Evolutionary conservation across 2,113 vertebrate species (phyloP), one percentile per base, ranked within the genome.

Genomic region (Mohoua ochrocephala): DNA sequence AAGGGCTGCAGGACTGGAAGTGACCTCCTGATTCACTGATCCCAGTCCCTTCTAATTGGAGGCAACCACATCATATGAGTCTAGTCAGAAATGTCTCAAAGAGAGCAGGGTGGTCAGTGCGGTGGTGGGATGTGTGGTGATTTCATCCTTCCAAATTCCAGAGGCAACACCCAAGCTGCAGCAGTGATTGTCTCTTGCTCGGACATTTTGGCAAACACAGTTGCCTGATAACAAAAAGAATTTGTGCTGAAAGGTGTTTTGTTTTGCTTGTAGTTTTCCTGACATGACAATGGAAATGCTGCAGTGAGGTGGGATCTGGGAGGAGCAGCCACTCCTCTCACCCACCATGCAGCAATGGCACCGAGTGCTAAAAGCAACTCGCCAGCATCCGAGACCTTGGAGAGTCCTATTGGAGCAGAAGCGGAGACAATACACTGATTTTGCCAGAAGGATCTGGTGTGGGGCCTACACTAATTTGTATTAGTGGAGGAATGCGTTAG

Each of bases 21-120:
- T 84, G 77, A 94, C 89, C 93, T 96, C 74, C 93, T 95, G 94
- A 97, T 93, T 96, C 96, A 97, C 81, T 39, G 49, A 68, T 94
- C 93, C 87, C 77, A 69, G 70, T 49, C 17, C 56, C 45, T 87
- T 67, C 91, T 87, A 42, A 89, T 89, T 95, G 94, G 87, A 95
- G 37, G 49, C 65, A 94, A 64, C 80, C 69, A 71, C 91, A 93
- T 91, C 87, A 73, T 45, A 67, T 84, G 81, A 95, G 75, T 37
- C 89, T 87, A 92, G 84, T 95, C 84, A 95, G 91, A 97, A 93
- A 76, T 79, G 84, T 80, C 87, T 94, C 80, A 86, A 95, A 94
- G 49, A 61, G 57, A 92, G 52, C 1, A 2, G 68, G 22, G 35
- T 96, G 57, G 35, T 60, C 57, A 60, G 23, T 60, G 57, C 24